Conservation (phyloP, 2,113 vertebrate genomes). For the Lethenteron camtschaticum region DNA sequence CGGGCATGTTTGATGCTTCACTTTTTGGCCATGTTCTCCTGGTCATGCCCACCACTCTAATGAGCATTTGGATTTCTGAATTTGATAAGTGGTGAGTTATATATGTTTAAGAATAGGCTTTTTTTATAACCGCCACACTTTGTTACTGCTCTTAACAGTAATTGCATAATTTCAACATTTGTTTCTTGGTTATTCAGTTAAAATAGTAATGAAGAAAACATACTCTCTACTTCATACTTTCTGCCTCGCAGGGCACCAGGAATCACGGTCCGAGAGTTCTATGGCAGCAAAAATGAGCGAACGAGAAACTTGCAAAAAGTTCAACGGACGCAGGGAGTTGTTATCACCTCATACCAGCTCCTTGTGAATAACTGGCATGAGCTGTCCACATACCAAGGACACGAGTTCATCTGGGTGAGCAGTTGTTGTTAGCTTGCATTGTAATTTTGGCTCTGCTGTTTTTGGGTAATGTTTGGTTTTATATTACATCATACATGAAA, state of each 20-base stretch:
- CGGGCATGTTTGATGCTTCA: constrained; percentile 60
- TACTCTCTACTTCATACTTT: no score
- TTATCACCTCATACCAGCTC: constrained; percentile 79
- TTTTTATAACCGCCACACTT: no score
- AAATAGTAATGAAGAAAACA: no score
- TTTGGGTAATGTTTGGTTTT: no score
- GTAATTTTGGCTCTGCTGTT: no score
- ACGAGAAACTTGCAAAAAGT: constrained; percentile 40
- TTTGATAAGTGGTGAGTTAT: constrained; percentile 36
- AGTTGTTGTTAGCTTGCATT: no score
- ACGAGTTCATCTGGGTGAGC: constrained; percentile 44
- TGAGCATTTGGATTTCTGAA: constrained; percentile 57
- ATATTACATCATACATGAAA: no score
- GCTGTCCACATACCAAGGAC: constrained; percentile 26
- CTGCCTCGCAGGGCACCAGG: no score
- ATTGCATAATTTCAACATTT: no score
- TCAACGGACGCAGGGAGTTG: constrained; percentile 36
- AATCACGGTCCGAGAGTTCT: constrained; percentile 25
- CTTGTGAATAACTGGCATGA: constrained; percentile 70
- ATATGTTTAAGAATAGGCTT: no score
- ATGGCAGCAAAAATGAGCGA: constrained; percentile 42
- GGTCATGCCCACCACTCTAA: constrained; percentile 66
- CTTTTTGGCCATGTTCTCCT: constrained; percentile 34
- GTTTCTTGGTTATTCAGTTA: no score
- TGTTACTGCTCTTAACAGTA: no score